Evolutionary conservation across 2,888 invertebrate species (phyloP), one percentile per base, ranked within the genome.

Genomic region (Halictus ligatus): DNA sequence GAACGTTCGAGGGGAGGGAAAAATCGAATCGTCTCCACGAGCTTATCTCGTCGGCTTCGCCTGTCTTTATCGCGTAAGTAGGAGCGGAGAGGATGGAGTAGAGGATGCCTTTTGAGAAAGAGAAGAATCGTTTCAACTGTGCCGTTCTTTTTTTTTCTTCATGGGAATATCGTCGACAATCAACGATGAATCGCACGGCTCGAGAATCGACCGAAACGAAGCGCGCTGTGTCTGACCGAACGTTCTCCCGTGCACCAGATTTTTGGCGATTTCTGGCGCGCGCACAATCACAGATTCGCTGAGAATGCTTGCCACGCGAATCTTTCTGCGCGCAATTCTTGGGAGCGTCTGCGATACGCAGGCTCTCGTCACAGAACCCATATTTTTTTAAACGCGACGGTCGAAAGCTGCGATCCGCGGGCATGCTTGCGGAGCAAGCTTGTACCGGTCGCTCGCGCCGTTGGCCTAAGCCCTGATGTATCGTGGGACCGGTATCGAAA

Each of bases 111-210:
- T 48, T 71, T 29, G 18, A 64, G 29, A 64, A 29, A 29, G 64
- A 64, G 64, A 29, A 54, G 54, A 54, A 54, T 54, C 54, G 54
- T n/a, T 54, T 60, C 60, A 46, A n/a, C 25, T 13, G 67, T 35
- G 40, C 78, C 25, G n/a, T n/a, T 58, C n/a, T 58, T 5, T 48
- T 48, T 48, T 48, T 48, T 46, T 13, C 15, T 58, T n/a, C 13
- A 35, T 64, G n/a, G 13, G 46, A 72, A 73, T 50, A 18, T 21
- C 48, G 60, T 78, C 29, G 72, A 81, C 71, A 71, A 77, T 77
- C 81, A 77, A 48, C 18, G 71, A 25, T 43, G 58, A 67, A 76
- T 25, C 46, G 71, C 18, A 58, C 58, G 25, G 25, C 50, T 29
- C 64, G 25, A 25, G 75, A 75, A 29, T 75, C 71, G 46, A 15